Percentiles rank a stretch among this genome's conserved stretches.
phyloP scores from a whole-genome alignment of 2,113 vertebrate species.

The Bufo gargarizans region DNA sequence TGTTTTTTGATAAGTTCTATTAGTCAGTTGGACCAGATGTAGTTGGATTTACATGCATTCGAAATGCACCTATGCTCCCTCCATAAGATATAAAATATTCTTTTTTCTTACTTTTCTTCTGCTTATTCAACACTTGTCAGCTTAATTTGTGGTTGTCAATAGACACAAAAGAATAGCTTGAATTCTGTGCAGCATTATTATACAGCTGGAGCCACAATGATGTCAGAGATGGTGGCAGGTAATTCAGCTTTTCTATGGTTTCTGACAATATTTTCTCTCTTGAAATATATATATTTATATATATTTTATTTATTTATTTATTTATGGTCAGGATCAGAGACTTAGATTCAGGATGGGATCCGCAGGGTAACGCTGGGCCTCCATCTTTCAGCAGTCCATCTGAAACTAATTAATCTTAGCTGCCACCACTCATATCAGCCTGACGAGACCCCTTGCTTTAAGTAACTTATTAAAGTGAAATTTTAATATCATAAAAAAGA shows the following conservation, averaged over 20 bases:
- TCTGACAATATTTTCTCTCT: neutral
- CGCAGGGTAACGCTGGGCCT: too few species aligned
- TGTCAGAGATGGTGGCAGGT: neutral
- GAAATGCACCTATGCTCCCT: neutral
- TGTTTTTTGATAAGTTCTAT: neutral
- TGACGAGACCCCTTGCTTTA: too few species aligned
- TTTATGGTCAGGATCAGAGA: too few species aligned
- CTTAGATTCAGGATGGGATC: too few species aligned
- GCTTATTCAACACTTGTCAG: slow-evolving; percentile 15
- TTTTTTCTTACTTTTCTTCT: neutral
- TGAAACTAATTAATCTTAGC: too few species aligned
- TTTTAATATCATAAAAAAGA: too few species aligned
- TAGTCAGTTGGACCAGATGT: neutral
- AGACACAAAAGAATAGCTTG: neutral
- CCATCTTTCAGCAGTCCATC: too few species aligned
- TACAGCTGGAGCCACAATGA: neutral
- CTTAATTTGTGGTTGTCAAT: slow-evolving; percentile 19
- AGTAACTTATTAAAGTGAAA: too few species aligned
- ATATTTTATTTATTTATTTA: too few species aligned
- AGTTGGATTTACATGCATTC: neutral
- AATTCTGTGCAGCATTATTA: neutral
- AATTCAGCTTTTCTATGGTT: neutral
- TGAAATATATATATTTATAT: too few species aligned
- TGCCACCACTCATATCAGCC: too few species aligned
- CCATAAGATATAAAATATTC: neutral